These are phyloP conservation scores for Leucopternis melanops DNA, from an alignment of 2,113 vertebrate genomes.

Conservation along the genomic window DNA sequence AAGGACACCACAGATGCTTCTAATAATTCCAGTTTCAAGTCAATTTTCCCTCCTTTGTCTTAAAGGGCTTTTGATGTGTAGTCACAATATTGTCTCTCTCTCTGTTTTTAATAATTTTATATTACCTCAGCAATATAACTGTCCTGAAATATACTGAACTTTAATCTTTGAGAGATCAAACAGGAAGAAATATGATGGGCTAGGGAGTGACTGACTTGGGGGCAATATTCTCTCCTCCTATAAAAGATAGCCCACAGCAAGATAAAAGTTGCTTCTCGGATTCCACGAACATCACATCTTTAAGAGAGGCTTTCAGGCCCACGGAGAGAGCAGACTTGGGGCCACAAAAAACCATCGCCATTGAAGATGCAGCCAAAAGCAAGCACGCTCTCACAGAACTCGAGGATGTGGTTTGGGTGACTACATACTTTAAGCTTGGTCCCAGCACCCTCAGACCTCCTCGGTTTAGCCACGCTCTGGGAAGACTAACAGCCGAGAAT, in stretches of 20 bases:
- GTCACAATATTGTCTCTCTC: slow-evolving; percentile 52
- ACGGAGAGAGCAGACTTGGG: background rate
- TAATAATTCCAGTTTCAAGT: slow-evolving; percentile 52
- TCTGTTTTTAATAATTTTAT: slow-evolving; percentile 72
- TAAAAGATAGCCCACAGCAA: background rate
- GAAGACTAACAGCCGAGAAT: background rate
- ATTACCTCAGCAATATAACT: slow-evolving; percentile 69
- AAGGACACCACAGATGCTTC: slow-evolving; percentile 67
- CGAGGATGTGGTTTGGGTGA: slow-evolving; percentile 11
- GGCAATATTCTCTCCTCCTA: background rate
- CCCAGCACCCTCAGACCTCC: background rate
- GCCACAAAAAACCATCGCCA: background rate
- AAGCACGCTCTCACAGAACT: background rate
- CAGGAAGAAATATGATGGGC: slow-evolving; percentile 27
- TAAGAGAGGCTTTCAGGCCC: background rate
- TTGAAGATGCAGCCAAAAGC: background rate
- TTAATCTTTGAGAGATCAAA: slow-evolving; percentile 62
- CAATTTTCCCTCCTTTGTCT: slow-evolving; percentile 67
- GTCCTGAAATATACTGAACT: slow-evolving; percentile 51
- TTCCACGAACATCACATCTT: background rate
- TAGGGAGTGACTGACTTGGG: background rate
- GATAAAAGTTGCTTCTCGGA: background rate
- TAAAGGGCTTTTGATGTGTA: slow-evolving; percentile 66
- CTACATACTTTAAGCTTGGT: background rate
- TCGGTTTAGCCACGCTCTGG: background rate